phyloP scores from a whole-genome alignment of 2,797 vertebrate species.

The Zalophus californianus region DNA sequence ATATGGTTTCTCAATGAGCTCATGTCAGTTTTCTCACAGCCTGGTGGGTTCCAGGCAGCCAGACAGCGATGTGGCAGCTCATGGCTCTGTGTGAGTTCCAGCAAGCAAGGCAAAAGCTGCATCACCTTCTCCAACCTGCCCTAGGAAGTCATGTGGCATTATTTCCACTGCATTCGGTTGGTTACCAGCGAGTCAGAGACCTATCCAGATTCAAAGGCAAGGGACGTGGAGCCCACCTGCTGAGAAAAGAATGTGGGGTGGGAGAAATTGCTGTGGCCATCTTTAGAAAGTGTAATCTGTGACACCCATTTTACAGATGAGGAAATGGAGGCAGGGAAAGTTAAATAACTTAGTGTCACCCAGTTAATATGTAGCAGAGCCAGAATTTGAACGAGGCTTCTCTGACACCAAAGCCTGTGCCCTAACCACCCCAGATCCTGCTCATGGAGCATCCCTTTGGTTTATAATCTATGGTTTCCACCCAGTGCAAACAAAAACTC shows the following conservation, averaged over 20 bases:
- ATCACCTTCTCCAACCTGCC: neutral
- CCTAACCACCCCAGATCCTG: neutral
- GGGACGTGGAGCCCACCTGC: neutral
- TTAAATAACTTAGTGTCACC: neutral
- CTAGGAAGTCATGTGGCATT: neutral
- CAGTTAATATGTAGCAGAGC: neutral
- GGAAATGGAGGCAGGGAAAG: neutral
- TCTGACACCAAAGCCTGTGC: slow-evolving; percentile 12
- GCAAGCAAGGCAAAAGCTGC: neutral
- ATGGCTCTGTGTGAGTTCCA: neutral
- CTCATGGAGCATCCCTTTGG: neutral
- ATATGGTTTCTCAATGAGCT: neutral
- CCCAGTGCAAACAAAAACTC: neutral
- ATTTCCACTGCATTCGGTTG: neutral
- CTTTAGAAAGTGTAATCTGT: slow-evolving; percentile 27
- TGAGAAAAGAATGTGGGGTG: neutral
- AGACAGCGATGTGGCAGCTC: neutral
- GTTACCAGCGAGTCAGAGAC: neutral
- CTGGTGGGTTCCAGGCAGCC: neutral
- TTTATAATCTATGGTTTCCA: slow-evolving; percentile 49
- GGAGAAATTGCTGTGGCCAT: neutral
- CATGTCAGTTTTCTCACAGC: neutral
- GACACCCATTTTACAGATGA: slow-evolving; percentile 12
- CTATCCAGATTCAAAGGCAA: slow-evolving; percentile 4
- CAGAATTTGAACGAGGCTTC: slow-evolving; percentile 30